Conservation (phyloP, 2,888 invertebrate genomes). For the Cheilosia scutellata region DNA sequence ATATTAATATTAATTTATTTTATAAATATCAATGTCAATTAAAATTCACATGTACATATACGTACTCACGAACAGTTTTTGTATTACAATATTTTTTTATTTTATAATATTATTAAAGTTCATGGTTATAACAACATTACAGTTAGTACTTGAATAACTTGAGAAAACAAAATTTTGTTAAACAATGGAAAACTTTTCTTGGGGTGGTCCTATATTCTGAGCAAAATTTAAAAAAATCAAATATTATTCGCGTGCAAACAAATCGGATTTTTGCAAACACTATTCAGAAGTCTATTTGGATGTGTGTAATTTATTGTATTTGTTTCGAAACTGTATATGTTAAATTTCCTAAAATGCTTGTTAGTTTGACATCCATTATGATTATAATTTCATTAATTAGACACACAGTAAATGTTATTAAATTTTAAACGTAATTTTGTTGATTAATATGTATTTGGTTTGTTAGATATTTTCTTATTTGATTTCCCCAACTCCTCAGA, state of each 20-base stretch:
- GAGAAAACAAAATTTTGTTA: slow-evolving; percentile 25
- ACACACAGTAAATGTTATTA: slow-evolving; percentile 20
- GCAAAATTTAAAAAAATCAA: slow-evolving; percentile 10
- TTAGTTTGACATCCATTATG: slow-evolving; percentile 29
- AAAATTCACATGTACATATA: slow-evolving; percentile 54
- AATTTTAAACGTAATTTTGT: slow-evolving; percentile 1
- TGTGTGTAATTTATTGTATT: slow-evolving; percentile 8
- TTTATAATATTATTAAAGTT: slow-evolving; percentile 39
- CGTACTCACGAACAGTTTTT: slow-evolving; percentile 15
- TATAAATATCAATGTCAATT: slow-evolving; percentile 70
- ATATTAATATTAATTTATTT: slow-evolving; percentile 49
- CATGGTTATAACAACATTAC: slow-evolving; percentile 52
- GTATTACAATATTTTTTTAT: slow-evolving; percentile 10
- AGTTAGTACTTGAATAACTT: slow-evolving; percentile 50
- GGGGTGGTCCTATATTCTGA: slow-evolving; percentile 32
- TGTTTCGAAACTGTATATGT: slow-evolving; percentile 2
- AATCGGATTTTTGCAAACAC: slow-evolving; percentile 8
- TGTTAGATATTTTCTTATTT: slow-evolving; percentile 22
- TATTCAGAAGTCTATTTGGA: slow-evolving; percentile 4
- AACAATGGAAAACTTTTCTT: slow-evolving; percentile 23
- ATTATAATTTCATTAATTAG: slow-evolving; percentile 33
- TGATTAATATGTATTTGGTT: slow-evolving; percentile 31
- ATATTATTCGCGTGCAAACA: slow-evolving; percentile 16
- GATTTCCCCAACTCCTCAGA: slow-evolving; percentile 65
- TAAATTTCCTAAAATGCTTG: slow-evolving; percentile 13